Base-by-base conservation (phyloP, 2,888 invertebrate species). In the Luperina testacea region DNA sequence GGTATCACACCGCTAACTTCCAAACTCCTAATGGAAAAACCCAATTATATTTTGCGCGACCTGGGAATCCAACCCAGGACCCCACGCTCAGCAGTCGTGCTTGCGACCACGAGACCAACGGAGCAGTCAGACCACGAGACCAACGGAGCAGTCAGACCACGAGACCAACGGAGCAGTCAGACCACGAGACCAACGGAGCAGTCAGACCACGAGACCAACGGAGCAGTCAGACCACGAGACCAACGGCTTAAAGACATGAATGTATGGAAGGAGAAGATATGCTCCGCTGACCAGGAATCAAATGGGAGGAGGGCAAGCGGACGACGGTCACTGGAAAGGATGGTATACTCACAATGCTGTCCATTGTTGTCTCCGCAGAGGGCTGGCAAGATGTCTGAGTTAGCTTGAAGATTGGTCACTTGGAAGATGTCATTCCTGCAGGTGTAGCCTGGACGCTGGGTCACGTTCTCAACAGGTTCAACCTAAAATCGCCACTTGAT, bases 341-440 rank as follows among this genome's bases (percentile, higher is more conserved):
- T 9, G 9, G 20, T 4, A 8, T 32, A 94, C 97, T 96, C 86
- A 97, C 97, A 89, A 88, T 98, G 98, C 81, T 98, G 98, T 20
- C 97, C 97, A 65, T 95, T 97, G 86, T 98, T 98, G 86, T 97
- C 97, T 6, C 98, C 98, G 79, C 98, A 98, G 1, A 98, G 90
- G 0, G 96, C 92, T 0, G 97, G 97, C n/a, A 97, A 76, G 82
- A 94, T 90, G 86, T 97, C 97, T 0, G 96, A 95, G 89, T 96
- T 96, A n/a, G 97, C 96, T 42, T 96, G 95, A 1, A 97, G 89
- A 84, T 97, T 96, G 76, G 95, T 94, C 5, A 97, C 94, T 89
- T 95, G 96, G 94, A 97, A 96, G 84, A 96, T 95, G 84, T 97
- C 97, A 77, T 96, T 95, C 17, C 95, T 91, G 91, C 97, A 97